A percentile compares a stretch with the other conserved stretches of the same genome.
Evolutionary conservation across 2,797 vertebrate genomes (phyloP).

Genomic region (Sebastes diploproa): DNA sequence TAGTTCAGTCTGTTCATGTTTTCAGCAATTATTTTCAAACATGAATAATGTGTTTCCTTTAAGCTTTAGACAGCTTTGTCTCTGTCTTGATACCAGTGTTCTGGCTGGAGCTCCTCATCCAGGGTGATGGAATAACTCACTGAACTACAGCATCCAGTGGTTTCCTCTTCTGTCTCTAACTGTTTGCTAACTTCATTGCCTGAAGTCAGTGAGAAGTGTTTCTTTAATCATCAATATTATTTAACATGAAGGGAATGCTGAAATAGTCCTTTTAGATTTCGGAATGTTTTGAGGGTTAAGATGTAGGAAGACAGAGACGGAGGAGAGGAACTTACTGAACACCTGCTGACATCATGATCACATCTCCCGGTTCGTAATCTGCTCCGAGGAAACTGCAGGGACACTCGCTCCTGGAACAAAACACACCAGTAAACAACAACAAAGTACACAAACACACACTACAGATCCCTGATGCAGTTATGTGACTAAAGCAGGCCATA

Average conservation of each 20-base stretch:
- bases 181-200: background rate
- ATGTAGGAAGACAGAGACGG: background rate
- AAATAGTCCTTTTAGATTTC: background rate
- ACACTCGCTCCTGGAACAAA: conserved; percentile 86
- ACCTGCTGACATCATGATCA: conserved; percentile 90
- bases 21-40: too few species aligned
- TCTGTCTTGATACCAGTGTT: background rate
- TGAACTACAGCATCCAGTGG: background rate
- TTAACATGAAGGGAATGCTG: background rate
- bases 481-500: background rate
- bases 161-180: background rate
- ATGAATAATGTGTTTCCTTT: background rate
- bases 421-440: background rate
- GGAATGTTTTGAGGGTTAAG: too few species aligned
- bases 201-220: background rate
- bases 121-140: background rate
- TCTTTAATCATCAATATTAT: background rate
- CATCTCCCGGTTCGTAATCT: conserved; percentile 91
- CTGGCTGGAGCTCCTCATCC: background rate
- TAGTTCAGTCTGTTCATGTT: too few species aligned
- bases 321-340: conserved; percentile 88
- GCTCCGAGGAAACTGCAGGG: conserved; percentile 92
- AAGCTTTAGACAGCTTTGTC: background rate
- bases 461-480: background rate
- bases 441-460: background rate